Evolutionary conservation across 2,888 invertebrate species (phyloP).

Genomic region (Sycophila texana): DNA sequence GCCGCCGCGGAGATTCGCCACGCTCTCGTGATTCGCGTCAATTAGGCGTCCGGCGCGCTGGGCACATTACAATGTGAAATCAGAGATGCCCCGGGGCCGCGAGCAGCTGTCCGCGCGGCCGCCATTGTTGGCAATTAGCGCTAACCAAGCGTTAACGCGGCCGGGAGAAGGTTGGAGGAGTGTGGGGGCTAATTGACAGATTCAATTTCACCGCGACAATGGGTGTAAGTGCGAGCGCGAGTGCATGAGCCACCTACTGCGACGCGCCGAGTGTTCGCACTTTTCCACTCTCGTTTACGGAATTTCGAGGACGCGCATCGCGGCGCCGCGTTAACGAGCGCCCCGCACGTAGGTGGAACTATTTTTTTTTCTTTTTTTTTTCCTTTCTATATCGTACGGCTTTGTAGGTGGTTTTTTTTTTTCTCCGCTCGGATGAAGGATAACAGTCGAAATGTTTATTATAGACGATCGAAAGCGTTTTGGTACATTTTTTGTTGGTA

Average conservation of each 20-base stretch:
- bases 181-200: constrained; percentile 70
- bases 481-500: too few species aligned
- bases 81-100: constrained; percentile 64
- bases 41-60: constrained; percentile 61
- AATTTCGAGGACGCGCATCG: too few species aligned
- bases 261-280: not conserved
- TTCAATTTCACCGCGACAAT: constrained; percentile 71
- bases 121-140: constrained; percentile 64
- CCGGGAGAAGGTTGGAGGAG: not conserved
- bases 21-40: constrained; percentile 69
- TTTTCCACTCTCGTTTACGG: too few species aligned
- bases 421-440: too few species aligned
- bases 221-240: constrained; percentile 42
- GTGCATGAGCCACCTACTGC: constrained; percentile 25
- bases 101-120: constrained; percentile 36
- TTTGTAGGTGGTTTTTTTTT: too few species aligned
- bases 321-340: too few species aligned
- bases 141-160: constrained; percentile 74
- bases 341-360: too few species aligned
- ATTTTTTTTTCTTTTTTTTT: too few species aligned
- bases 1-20: constrained; percentile 64
- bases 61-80: constrained; percentile 70
- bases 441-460: too few species aligned
- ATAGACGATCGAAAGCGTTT: too few species aligned
- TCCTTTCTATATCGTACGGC: too few species aligned